Evolutionary conservation across 2,797 vertebrate species (phyloP), one percentile per base, ranked within the genome.

Genomic region (Gallinago nigripennis): DNA sequence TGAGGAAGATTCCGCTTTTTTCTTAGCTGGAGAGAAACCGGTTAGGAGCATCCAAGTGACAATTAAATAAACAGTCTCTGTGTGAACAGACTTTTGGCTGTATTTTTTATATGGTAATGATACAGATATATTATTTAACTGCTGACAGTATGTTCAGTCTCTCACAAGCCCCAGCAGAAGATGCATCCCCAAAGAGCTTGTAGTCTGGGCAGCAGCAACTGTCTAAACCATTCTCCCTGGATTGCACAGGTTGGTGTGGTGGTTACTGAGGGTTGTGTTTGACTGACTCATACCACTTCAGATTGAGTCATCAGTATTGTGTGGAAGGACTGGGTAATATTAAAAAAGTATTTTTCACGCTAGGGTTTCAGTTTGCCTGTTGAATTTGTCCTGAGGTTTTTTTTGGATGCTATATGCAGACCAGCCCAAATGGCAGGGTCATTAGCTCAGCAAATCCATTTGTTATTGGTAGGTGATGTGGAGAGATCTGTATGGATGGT

Each of bases 101-200:
- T 86, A 51, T 69, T 79, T 95, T 95, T 94, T 53, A 86, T 92
- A 79, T 71, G 72, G 54, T 95, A 95, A 85, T 93, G 68, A 86
- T 94, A 76, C 1, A 2, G 92, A 56, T 91, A 15, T 91, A 69
- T 94, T 92, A 73, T 91, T 94, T 96, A 95, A 94, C 35, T 78
- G 56, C 88, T 89, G 57, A 45, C 88, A 89, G 64, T 87, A 78
- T 87, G 53, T 72, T 95, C 87, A 23, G 37, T 71, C 65, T 90
- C 71, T 91, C 79, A 33, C 57, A 91, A 84, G n/a, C 31, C 63
- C 54, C 60, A 58, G 21, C 25, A 85, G 81, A 96, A 90, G 80
- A 70, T 73, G 8, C 28, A 53, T 87, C 85, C 54, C n/a, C 37
- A 69, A 76, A 71, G 31, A 86, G 11, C 8, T 64, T 45, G 31